Evolutionary conservation across 2,113 vertebrate species (phyloP).

Genomic region (Sphyrna mokarran): DNA sequence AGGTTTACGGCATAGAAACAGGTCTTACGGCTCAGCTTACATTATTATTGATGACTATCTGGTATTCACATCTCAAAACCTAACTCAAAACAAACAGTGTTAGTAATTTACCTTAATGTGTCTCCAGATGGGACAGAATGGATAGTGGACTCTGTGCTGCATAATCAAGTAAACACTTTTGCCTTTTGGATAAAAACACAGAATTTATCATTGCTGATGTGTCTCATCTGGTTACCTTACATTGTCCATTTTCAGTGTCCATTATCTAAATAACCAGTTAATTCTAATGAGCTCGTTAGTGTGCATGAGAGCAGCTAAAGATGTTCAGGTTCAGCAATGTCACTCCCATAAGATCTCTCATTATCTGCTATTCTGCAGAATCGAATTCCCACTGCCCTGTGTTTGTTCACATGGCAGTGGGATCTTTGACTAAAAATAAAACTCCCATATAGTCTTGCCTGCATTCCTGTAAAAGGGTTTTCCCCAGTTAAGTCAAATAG

Average conservation of each 20-base stretch:
- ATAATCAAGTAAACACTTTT: neutral
- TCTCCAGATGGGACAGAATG: neutral
- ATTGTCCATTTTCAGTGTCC: neutral
- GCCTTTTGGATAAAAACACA: constrained; percentile 2
- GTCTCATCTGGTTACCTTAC: neutral
- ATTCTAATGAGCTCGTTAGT: constrained; percentile 24
- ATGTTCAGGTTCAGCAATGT: neutral
- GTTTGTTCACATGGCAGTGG: neutral
- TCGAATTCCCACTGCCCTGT: too few relatives aligned
- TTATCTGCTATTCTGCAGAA: neutral
- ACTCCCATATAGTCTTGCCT: neutral
- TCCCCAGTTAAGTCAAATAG: neutral
- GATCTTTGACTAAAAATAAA: neutral
- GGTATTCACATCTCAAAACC: neutral
- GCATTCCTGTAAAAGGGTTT: neutral
- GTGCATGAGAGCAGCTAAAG: neutral
- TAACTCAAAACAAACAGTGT: neutral
- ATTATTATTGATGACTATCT: neutral
- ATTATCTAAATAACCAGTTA: constrained; percentile 11
- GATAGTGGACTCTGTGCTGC: too few relatives aligned
- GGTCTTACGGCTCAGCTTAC: too few relatives aligned
- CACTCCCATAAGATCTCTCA: neutral
- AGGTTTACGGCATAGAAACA: too few relatives aligned
- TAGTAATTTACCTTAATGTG: constrained; percentile 7
- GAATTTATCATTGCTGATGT: neutral